Conservation (phyloP, 2,797 vertebrate genomes). For the Valencia hispanica region DNA sequence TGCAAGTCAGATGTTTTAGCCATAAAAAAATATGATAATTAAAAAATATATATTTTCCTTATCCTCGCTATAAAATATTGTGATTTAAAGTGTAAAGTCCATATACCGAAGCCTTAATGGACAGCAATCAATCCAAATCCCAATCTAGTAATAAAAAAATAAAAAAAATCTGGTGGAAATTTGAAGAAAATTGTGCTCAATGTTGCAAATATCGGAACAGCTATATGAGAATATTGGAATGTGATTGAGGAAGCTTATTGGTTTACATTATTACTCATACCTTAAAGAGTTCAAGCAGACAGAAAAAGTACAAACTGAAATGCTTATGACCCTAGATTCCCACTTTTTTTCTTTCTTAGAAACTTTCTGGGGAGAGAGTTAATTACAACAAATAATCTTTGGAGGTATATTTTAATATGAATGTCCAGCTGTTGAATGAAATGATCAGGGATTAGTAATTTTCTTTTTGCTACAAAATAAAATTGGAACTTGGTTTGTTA, state of each 20-base stretch:
- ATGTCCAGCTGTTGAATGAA: not conserved
- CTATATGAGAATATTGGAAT: not conserved
- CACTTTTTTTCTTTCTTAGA: not conserved
- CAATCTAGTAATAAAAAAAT: not conserved
- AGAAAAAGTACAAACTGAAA: not conserved
- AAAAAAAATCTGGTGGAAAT: not conserved
- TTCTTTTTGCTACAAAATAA: not conserved
- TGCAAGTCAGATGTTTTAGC: not conserved
- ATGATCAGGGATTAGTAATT: not conserved
- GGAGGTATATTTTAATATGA: not conserved
- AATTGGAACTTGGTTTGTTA: constrained; percentile 63
- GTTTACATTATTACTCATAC: not conserved
- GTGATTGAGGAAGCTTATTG: not conserved
- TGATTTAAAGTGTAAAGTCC: not conserved
- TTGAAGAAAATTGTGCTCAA: not conserved
- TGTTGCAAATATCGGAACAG: not conserved
- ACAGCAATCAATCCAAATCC: not conserved
- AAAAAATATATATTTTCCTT: too few species aligned
- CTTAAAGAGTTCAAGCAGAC: not conserved
- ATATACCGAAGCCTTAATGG: not conserved
- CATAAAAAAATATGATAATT: too few species aligned
- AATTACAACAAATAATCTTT: not conserved
- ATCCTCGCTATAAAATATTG: not conserved
- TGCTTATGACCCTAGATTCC: not conserved
- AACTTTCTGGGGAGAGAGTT: not conserved